Base-by-base conservation (phyloP, 2,113 vertebrate species). In the Dicentrarchus labrax region DNA sequence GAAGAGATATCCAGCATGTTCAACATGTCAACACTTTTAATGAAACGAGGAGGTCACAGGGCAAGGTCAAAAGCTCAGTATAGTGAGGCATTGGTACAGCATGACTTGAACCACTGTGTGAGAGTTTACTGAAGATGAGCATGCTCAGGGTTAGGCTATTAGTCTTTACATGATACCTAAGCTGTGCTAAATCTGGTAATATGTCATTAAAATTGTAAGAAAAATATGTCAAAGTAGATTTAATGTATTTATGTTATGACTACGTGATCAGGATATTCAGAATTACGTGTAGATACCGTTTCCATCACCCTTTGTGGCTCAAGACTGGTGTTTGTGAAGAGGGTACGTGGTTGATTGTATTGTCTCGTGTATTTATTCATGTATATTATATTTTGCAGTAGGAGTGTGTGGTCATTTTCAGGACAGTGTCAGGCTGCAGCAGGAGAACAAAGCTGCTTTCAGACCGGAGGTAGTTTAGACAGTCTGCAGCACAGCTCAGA, bases 1-100 rank as follows among this genome's bases (percentile, higher is more conserved):
- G 48, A 67, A 24, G 38, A 85, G 62, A 83, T 38, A 60, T 30
- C 48, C 61, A 38, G 48, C 65, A 56, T 45, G 76, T 75, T 87
- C 66, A 0, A 36, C 80, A 83, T 85, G 92, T 94, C 94, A 94
- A 89, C 94, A 94, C 85, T 1, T 94, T 89, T 94, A 92, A 94
- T 94, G 90, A 94, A 93, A 86, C 1, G 7, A 41, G 50, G 70
- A 91, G 84, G 91, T 91, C 83, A 88, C 84, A 83, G 87, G 83
- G 65, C 85, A 93, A 94, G 87, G 93, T 91, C 65, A 87, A 43
- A 64, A 64, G 47, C 61, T 74, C 68, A 12, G 50, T 12, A 2
- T 76, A 21, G 39, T 24, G 45, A 72, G 47, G 56, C 30, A 15
- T 62, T 22, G 24, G 30, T 53, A 73, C 16, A 17, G 80, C 57